Base-by-base conservation (phyloP, 2,888 invertebrate genomes). In the Eubasilissa splendida region DNA sequence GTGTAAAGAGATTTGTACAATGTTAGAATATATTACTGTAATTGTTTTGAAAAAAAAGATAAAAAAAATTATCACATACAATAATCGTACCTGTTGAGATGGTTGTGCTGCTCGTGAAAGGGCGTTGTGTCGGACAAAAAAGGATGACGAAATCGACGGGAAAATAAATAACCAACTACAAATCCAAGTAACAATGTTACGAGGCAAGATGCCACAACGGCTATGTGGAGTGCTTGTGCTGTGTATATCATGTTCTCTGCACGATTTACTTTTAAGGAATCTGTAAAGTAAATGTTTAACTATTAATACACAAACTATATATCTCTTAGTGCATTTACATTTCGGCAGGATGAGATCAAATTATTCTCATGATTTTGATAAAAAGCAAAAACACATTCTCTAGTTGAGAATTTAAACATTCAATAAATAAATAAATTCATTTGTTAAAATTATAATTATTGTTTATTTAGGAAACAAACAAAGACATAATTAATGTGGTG, bases 141-240 rank as follows among this genome's bases (percentile, higher is more conserved):
- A 84, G 93, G 93, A 85, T 94, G 94, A 76, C 92, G 91, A 91
- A 95, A 93, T 89, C 94, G 91, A 86, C 94, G 92, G 52, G 96
- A 95, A 87, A 96, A 95, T 86, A 95, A 92, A 87, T 95, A 97
- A 60, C 96, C 96, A 83, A 95, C 94, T 84, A 95, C 93, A 87
- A 97, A 96, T 80, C 96, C 96, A 82, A 96, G 92, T 87, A 96
- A 93, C 83, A 96, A 91, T 12, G 96, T 95, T 76, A 95, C 93
- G 81, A 96, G 91, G 86, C 96, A 95, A 71, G 96, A 94, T 11
- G 95, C 94, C 76, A 95, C 93, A 53, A 96, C 94, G 9, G 96
- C 95, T 68, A 96, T 94, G 77, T 95, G 94, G 83, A 96, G 88
- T 2, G 96, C 95, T 86, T 95, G 95, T 3, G 96, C 95, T 68